Percentiles rank a stretch among this genome's conserved stretches.
phyloP scores from a whole-genome alignment of 1,140 invertebrate genomes.

The Phthorimaea operculella region DNA sequence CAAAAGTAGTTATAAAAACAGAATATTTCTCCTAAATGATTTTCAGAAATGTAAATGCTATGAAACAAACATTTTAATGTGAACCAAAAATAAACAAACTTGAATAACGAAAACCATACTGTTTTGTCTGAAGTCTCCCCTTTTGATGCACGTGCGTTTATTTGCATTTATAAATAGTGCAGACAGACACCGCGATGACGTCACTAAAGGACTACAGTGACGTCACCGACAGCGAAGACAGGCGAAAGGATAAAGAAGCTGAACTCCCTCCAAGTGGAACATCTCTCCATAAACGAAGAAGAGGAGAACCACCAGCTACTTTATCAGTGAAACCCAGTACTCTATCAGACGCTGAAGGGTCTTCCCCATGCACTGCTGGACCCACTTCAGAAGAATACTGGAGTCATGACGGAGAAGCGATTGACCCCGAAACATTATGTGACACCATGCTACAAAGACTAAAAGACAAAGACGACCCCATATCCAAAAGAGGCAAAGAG shows the following conservation, averaged over 20 bases:
- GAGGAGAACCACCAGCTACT: constrained; percentile 50
- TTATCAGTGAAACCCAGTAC: constrained; percentile 53
- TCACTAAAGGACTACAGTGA: constrained; percentile 47
- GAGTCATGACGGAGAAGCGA: constrained; percentile 27
- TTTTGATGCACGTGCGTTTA: constrained; percentile 49
- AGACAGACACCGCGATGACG: constrained; percentile 40
- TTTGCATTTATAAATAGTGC: constrained; percentile 56
- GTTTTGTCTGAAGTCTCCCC: too few relatives aligned
- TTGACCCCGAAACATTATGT: constrained; percentile 43
- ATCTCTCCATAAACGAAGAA: constrained; percentile 51
- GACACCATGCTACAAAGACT: constrained; percentile 52
- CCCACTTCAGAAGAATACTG: constrained; percentile 41
- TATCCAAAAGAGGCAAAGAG: constrained; percentile 49
- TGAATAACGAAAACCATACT: too few relatives aligned
- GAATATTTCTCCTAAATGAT: too few relatives aligned
- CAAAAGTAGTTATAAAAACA: too few relatives aligned
- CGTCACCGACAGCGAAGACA: constrained; percentile 35
- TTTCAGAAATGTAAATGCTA: too few relatives aligned
- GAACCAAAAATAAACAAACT: too few relatives aligned
- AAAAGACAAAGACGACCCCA: constrained; percentile 45
- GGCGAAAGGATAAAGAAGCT: constrained; percentile 37
- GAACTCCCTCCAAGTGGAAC: constrained; percentile 53
- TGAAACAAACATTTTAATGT: too few relatives aligned
- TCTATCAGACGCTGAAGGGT: constrained; percentile 50
- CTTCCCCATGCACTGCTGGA: constrained; percentile 50